These are phyloP conservation scores for Sarcophaga caerulescens DNA, from an alignment of 2,888 invertebrate genomes.

Conservation along the genomic window DNA sequence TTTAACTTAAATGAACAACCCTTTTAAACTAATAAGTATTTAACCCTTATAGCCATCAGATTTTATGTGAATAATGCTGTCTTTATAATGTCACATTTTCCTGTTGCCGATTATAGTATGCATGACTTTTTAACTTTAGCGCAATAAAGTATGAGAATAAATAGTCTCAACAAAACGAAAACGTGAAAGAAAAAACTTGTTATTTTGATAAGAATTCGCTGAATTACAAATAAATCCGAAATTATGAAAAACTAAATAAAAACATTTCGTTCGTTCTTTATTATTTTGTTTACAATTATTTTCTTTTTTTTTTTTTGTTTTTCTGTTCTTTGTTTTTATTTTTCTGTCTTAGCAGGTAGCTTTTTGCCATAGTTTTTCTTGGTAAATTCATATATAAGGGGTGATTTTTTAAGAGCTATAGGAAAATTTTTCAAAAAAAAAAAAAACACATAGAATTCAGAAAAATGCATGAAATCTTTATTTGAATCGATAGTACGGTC, in stretches of 20 bases:
- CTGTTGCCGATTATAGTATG: background rate
- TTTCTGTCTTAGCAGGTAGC: background rate
- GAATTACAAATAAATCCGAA: constrained; percentile 70
- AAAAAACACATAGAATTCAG: too few relatives aligned
- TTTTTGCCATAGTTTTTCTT: constrained; percentile 32
- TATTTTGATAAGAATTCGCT: constrained; percentile 68
- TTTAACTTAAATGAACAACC: too few relatives aligned
- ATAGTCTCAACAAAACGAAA: background rate
- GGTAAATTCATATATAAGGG: background rate
- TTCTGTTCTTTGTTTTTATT: background rate
- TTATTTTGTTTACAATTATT: constrained; percentile 26
- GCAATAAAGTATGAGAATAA: constrained; percentile 52
- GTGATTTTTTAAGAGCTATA: too few relatives aligned
- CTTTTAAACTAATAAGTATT: too few relatives aligned
- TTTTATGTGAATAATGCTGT: too few relatives aligned
- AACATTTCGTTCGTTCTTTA: constrained; percentile 45
- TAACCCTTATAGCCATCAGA: too few relatives aligned
- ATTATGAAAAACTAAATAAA: constrained; percentile 63
- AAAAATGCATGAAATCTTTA: too few relatives aligned
- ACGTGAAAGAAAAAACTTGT: background rate
- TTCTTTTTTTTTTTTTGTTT: background rate
- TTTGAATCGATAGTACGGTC: too few relatives aligned
- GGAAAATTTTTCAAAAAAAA: constrained; percentile 19
- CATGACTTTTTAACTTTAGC: constrained; percentile 40
- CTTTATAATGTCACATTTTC: background rate